Percentiles rank a stretch among this genome's conserved stretches.
phyloP scores from a whole-genome alignment of 1,140 invertebrate species.

The Doryteuthis pealeii region DNA sequence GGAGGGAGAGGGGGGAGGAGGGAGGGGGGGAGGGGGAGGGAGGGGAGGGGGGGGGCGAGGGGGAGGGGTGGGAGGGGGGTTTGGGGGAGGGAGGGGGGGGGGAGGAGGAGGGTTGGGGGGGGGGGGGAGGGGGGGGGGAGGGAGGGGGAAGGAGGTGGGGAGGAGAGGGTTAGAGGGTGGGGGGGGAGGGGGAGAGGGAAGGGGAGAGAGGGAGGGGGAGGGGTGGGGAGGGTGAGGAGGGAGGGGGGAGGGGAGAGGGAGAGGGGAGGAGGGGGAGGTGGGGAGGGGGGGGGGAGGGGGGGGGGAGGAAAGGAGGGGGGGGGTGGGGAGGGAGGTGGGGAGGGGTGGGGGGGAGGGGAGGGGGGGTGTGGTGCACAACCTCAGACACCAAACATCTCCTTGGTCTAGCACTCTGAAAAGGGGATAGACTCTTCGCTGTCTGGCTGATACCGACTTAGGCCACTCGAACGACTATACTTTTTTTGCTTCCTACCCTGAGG shows the following conservation, averaged over 20 bases:
- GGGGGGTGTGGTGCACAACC: background rate
- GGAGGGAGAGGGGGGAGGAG: background rate
- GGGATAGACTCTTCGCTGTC: too few species aligned
- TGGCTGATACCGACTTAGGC: too few species aligned
- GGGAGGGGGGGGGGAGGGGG: background rate
- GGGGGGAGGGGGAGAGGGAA: background rate
- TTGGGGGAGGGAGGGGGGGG: too few species aligned
- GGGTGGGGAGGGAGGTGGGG: conserved; percentile 1
- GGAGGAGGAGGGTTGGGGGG: background rate
- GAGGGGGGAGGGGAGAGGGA: background rate
- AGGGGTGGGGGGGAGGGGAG: background rate
- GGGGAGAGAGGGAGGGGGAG: background rate
- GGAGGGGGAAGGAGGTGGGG: background rate
- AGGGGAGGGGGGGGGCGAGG: background rate
- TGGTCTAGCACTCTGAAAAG: background rate
- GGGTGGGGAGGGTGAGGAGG: background rate
- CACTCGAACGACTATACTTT: too few species aligned
- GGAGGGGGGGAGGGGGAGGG: background rate
- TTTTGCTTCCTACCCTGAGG: too few species aligned
- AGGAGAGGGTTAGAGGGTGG: background rate
- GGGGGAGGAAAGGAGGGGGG: background rate
- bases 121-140: background rate
- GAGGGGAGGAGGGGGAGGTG: background rate
- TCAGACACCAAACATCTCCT: background rate
- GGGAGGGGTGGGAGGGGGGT: background rate